Conservation (phyloP, 2,113 vertebrate genomes). For the Origma solitaria region DNA sequence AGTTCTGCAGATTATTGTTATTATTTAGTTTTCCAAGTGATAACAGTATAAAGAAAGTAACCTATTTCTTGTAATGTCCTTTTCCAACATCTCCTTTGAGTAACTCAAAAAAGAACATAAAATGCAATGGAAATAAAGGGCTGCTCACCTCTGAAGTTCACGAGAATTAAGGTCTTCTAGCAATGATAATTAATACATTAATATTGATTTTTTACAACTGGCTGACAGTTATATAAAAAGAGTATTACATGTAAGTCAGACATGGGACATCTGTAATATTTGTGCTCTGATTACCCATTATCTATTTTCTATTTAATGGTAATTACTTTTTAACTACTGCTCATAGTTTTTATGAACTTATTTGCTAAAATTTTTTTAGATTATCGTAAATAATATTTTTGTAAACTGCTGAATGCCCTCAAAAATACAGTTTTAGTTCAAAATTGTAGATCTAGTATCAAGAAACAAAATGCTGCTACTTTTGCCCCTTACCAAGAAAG, state of each 20-base stretch:
- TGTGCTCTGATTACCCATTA: background rate
- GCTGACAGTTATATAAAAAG: background rate
- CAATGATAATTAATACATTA: background rate
- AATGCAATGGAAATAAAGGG: background rate
- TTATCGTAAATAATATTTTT: background rate
- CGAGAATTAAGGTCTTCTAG: background rate
- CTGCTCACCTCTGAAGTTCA: background rate
- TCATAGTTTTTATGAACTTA: background rate
- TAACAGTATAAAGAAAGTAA: background rate
- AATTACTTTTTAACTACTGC: background rate
- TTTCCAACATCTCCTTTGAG: background rate
- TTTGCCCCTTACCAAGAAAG: background rate
- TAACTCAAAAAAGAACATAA: background rate
- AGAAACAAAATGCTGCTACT: background rate
- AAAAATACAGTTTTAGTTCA: background rate
- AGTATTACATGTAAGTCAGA: background rate
- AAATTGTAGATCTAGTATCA: background rate
- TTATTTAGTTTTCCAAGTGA: background rate
- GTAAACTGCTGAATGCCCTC: background rate
- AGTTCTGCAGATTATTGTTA: background rate
- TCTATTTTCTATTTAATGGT: background rate
- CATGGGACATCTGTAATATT: background rate
- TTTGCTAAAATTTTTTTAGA: background rate
- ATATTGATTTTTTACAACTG: background rate
- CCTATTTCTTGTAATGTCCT: background rate